phyloP scores from a whole-genome alignment of 2,113 vertebrate genomes.

The Cryptotis parvus region DNA sequence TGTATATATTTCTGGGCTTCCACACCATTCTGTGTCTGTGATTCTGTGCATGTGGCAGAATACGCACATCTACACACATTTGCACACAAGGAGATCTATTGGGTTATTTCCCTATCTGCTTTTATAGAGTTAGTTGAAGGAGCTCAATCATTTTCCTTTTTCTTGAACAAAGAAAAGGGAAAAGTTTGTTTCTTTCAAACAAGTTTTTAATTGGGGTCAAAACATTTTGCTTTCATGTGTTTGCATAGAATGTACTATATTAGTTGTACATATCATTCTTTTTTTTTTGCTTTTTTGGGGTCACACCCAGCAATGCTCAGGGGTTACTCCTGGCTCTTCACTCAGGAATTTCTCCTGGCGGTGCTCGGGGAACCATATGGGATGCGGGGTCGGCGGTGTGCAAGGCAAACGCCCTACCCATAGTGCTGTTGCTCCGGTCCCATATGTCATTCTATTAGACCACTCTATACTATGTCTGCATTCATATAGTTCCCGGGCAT shows the following conservation, averaged over 20 bases:
- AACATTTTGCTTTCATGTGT: neutral
- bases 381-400: no score
- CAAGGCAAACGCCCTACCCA: no score
- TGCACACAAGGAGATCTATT: neutral
- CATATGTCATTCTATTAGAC: no score
- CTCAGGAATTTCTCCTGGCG: no score
- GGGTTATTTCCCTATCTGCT: neutral
- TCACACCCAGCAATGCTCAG: no score
- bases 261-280: neutral
- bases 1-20: constrained; percentile 21
- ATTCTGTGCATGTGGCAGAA: neutral
- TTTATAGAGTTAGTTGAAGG: neutral
- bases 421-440: no score
- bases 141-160: neutral
- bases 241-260: neutral
- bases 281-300: no score
- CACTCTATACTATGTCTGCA: neutral
- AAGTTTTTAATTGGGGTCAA: neutral
- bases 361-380: no score
- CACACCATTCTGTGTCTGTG: neutral
- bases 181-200: neutral
- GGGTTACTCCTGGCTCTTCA: no score
- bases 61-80: neutral
- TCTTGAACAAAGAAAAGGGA: neutral
- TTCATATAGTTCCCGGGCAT: neutral